Evolutionary conservation across 2,888 invertebrate species (phyloP).

Genomic region (Lycaena phlaeas): DNA sequence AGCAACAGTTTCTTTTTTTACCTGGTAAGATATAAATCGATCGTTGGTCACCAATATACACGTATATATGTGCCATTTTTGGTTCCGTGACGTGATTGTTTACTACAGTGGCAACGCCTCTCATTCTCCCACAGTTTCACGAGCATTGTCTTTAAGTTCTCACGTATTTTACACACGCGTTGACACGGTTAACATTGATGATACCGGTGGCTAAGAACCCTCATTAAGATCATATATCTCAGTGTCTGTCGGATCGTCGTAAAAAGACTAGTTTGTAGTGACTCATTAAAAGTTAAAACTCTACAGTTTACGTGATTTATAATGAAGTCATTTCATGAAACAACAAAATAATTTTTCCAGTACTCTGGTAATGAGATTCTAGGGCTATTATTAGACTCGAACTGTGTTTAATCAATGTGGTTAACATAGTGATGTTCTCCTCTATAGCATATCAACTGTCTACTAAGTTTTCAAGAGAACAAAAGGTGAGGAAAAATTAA

Average conservation of each 20-base stretch:
- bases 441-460: constrained; percentile 58
- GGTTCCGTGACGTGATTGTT: constrained; percentile 70
- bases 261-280: background rate
- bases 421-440: constrained; percentile 50
- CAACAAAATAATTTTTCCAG: no score
- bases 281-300: no score
- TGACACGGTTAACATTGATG: constrained; percentile 29
- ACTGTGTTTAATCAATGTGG: constrained; percentile 32
- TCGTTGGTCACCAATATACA: background rate
- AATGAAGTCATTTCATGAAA: constrained; percentile 22
- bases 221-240: background rate
- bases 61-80: constrained; percentile 27
- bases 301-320: no score
- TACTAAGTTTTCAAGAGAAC: constrained; percentile 54
- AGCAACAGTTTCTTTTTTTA: background rate
- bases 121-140: constrained; percentile 65
- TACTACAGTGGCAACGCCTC: constrained; percentile 73
- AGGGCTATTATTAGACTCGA: constrained; percentile 29
- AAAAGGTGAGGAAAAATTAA: constrained; percentile 36
- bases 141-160: constrained; percentile 59
- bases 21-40: background rate
- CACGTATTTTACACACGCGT: constrained; percentile 48
- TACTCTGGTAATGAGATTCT: constrained; percentile 30
- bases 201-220: background rate
- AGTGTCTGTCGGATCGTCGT: background rate